These are phyloP conservation scores for Eospalax fontanierii DNA, from an alignment of 2,797 vertebrate genomes.

Conservation along the genomic window DNA sequence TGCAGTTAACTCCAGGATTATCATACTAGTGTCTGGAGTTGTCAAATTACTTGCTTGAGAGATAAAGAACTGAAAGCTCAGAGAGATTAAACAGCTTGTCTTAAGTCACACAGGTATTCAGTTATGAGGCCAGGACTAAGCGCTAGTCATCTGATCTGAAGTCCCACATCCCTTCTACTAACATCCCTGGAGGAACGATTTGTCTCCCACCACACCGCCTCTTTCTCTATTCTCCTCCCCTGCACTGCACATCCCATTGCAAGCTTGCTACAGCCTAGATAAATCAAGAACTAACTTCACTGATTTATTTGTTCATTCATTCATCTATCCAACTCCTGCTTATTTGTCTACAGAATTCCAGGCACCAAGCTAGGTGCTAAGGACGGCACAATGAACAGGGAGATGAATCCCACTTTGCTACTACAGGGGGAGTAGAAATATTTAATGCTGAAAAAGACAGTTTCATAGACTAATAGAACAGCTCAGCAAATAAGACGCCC, in stretches of 20 bases:
- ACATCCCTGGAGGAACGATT: not conserved
- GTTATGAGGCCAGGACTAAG: not conserved
- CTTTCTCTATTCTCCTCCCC: not conserved
- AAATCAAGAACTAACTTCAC: not conserved
- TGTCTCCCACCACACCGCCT: not conserved
- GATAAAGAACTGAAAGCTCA: not conserved
- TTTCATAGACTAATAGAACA: not conserved
- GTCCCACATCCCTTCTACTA: not conserved
- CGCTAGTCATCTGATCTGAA: not conserved
- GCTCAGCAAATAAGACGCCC: not conserved
- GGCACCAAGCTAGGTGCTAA: not conserved
- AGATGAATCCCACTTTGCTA: not conserved
- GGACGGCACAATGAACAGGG: not conserved
- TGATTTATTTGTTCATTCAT: not conserved
- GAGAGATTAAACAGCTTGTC: not conserved
- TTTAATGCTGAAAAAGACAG: not conserved
- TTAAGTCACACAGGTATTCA: not conserved
- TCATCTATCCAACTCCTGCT: not conserved
- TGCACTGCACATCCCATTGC: not conserved
- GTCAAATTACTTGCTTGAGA: not conserved
- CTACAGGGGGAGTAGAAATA: not conserved
- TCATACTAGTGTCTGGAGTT: not conserved
- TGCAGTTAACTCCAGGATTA: not conserved
- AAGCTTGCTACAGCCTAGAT: not conserved
- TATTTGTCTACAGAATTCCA: not conserved